Evolutionary conservation across 2,888 invertebrate genomes (phyloP).

Genomic region (Epinotia nisella): DNA sequence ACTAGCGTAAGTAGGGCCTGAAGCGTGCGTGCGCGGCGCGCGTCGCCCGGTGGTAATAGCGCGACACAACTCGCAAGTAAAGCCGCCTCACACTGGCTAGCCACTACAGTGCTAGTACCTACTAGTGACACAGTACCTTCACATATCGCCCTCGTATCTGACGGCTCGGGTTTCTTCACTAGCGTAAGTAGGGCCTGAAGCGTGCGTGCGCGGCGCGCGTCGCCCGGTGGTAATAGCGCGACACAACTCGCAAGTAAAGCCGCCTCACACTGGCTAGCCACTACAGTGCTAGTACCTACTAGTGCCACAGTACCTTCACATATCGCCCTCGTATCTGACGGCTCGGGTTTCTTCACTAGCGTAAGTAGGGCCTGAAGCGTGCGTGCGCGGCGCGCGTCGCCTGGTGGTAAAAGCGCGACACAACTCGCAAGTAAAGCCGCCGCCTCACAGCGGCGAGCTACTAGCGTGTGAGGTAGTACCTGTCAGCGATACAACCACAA

Average conservation of each 20-base stretch:
- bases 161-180: constrained; percentile 70
- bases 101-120: background rate
- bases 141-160: constrained; percentile 69
- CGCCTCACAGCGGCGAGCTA: constrained; percentile 70
- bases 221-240: too few species aligned
- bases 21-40: constrained; percentile 57
- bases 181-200: constrained; percentile 74
- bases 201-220: constrained; percentile 53
- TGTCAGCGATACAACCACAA: constrained; percentile 45
- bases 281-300: constrained; percentile 49
- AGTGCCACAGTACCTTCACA: constrained; percentile 65
- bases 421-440: constrained; percentile 64
- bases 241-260: too few species aligned
- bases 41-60: too few species aligned
- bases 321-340: constrained; percentile 66
- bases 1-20: constrained; percentile 74
- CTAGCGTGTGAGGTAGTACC: constrained; percentile 74
- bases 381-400: constrained; percentile 63
- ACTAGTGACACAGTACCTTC: constrained; percentile 63
- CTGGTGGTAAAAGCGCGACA: constrained; percentile 65
- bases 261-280: constrained; percentile 70
- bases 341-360: constrained; percentile 73
- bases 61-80: too few species aligned
- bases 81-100: too few species aligned
- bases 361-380: constrained; percentile 73